Conservation (phyloP, 2,888 invertebrate species). For the Platerodrilus igneus region DNA sequence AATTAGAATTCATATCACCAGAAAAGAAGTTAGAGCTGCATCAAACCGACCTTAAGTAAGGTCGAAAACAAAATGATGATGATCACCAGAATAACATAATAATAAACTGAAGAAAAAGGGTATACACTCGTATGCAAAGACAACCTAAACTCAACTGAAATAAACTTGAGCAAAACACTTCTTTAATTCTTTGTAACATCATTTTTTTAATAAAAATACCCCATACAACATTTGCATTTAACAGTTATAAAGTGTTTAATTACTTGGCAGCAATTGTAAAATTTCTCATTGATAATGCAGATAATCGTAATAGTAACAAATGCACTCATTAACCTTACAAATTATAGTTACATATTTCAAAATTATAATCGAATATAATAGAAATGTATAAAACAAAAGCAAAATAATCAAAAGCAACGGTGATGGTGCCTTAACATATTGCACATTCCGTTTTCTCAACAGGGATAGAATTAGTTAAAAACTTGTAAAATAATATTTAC, state of each 20-base stretch:
- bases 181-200: too few species aligned
- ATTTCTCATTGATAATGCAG: conserved; percentile 20
- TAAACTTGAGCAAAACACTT: too few species aligned
- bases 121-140: too few species aligned
- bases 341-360: conserved; percentile 12
- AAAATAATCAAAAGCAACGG: conserved; percentile 30
- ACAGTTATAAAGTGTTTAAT: conserved; percentile 47
- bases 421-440: conserved; percentile 36
- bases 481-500: conserved; percentile 8
- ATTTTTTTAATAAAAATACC: conserved; percentile 49
- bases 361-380: conserved; percentile 15
- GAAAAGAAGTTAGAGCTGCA: too few species aligned
- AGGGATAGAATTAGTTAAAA: conserved; percentile 39
- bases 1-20: too few species aligned
- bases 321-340: conserved; percentile 21
- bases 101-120: too few species aligned
- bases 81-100: too few species aligned
- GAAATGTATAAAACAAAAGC: conserved; percentile 29
- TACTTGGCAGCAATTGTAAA: conserved; percentile 35
- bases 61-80: too few species aligned
- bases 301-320: conserved; percentile 25
- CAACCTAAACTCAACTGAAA: too few species aligned
- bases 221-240: conserved; percentile 47
- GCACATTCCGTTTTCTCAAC: conserved; percentile 35
- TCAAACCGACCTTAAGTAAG: too few species aligned